A percentile compares a stretch with the other conserved stretches of the same genome.
Evolutionary conservation across 2,113 vertebrate genomes (phyloP).

Genomic region (Symphodus melops): DNA sequence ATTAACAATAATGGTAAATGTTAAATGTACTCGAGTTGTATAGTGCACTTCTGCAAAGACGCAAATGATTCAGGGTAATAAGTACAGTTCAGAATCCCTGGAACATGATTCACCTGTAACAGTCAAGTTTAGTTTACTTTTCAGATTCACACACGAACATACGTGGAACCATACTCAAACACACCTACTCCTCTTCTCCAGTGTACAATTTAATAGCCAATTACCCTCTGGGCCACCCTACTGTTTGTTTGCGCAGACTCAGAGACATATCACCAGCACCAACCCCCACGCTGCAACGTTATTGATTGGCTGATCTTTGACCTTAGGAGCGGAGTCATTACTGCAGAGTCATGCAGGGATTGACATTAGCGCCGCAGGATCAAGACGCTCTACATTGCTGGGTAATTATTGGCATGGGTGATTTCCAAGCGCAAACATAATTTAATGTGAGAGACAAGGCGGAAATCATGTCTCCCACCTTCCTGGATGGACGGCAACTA

Average conservation of each 20-base stretch:
- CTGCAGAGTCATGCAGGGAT: slow-evolving; percentile 64
- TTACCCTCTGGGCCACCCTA: slow-evolving; percentile 63
- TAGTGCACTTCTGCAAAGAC: too few species aligned
- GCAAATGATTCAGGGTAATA: too few species aligned
- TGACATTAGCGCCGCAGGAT: slow-evolving; percentile 67
- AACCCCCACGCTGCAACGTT: slow-evolving; percentile 36
- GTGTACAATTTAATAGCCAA: slow-evolving; percentile 73
- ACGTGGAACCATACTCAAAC: not conserved
- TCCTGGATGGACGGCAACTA: slow-evolving; percentile 24
- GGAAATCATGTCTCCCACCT: slow-evolving; percentile 42
- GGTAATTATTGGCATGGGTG: slow-evolving; percentile 74
- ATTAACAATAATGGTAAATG: too few species aligned
- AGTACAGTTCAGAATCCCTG: too few species aligned
- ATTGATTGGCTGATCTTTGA: slow-evolving; percentile 80
- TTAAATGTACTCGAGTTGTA: too few species aligned
- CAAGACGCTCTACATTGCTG: slow-evolving; percentile 60
- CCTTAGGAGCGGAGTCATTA: slow-evolving; percentile 71
- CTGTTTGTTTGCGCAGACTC: slow-evolving; percentile 58
- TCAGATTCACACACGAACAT: too few species aligned
- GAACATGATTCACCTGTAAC: too few species aligned
- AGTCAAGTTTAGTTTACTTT: too few species aligned
- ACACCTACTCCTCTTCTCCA: not conserved
- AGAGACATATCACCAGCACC: slow-evolving; percentile 49
- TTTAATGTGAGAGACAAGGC: slow-evolving; percentile 58
- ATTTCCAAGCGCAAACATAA: slow-evolving; percentile 74